These are phyloP conservation scores for Drosophila emarginata DNA, from an alignment of 2,888 invertebrate species.

Conservation along the genomic window DNA sequence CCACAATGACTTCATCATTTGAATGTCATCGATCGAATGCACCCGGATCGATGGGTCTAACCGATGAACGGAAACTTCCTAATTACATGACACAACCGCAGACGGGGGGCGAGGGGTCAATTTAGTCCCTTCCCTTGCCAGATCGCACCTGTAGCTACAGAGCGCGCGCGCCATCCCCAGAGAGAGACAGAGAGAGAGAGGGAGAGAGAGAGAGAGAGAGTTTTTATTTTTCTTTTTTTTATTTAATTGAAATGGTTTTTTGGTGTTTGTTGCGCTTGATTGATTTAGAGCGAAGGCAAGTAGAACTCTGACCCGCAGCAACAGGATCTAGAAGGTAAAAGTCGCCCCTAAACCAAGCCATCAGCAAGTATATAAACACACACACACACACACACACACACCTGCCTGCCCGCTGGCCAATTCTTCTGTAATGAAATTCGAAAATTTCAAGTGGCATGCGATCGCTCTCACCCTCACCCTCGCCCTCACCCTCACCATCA, in stretches of 20 bases:
- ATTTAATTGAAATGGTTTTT: slow-evolving; percentile 78
- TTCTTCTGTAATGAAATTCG: slow-evolving; percentile 52
- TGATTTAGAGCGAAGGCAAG: slow-evolving; percentile 71
- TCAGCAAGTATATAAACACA: slow-evolving; percentile 17
- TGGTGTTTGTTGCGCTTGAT: slow-evolving; percentile 73
- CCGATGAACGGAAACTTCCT: slow-evolving; percentile 60
- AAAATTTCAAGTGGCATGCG: slow-evolving; percentile 69
- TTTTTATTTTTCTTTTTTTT: not conserved
- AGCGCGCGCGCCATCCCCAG: slow-evolving; percentile 19
- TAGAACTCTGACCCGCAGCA: slow-evolving; percentile 53
- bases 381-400: slow-evolving; percentile 26
- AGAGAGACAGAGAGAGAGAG: no score
- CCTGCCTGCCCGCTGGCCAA: slow-evolving; percentile 68
- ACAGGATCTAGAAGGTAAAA: slow-evolving; percentile 32
- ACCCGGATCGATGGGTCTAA: slow-evolving; percentile 34
- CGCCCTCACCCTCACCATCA: slow-evolving; percentile 15
- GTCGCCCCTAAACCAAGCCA: slow-evolving; percentile 9
- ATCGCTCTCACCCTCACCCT: slow-evolving; percentile 40
- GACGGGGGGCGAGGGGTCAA: slow-evolving; percentile 25
- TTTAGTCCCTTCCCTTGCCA: not conserved
- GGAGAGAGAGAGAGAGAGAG: no score
- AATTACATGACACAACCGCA: slow-evolving; percentile 76
- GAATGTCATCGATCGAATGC: slow-evolving; percentile 36
- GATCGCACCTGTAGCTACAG: slow-evolving; percentile 39
- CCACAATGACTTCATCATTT: slow-evolving; percentile 57